These are phyloP conservation scores for Nycteola revayana DNA, from an alignment of 2,888 invertebrate species.

Conservation along the genomic window DNA sequence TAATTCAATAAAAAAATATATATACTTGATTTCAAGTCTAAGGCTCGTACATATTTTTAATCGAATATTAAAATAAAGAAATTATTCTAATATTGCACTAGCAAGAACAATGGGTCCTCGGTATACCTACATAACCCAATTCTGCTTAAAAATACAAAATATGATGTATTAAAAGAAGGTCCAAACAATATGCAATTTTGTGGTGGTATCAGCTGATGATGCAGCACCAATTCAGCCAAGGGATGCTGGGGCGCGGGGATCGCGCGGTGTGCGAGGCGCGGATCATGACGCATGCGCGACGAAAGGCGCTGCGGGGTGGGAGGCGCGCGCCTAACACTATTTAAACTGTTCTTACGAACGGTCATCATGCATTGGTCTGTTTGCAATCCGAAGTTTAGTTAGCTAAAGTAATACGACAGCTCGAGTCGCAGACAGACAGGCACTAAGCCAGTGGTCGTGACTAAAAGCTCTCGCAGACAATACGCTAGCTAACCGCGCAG, in stretches of 20 bases:
- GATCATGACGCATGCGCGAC: constrained; percentile 83
- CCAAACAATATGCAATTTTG: no score
- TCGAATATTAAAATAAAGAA: no score
- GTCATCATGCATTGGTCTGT: constrained; percentile 86
- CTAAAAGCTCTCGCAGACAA: constrained; percentile 78
- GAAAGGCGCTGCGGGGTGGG: constrained; percentile 80
- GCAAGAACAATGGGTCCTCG: no score
- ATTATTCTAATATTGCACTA: no score
- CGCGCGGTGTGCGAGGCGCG: constrained; percentile 56
- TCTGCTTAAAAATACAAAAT: no score
- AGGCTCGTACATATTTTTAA: no score
- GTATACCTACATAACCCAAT: no score
- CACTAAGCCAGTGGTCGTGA: constrained; percentile 83
- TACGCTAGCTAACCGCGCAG: constrained; percentile 79
- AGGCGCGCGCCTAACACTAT: constrained; percentile 81
- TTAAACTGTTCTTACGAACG: constrained; percentile 85
- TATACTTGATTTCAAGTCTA: no score
- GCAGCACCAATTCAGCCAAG: constrained; percentile 17
- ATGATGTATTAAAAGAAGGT: no score
- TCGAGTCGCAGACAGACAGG: constrained; percentile 81
- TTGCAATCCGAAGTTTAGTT: constrained; percentile 85
- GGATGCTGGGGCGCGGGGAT: constrained; percentile 32
- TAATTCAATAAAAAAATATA: no score
- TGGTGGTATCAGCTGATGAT: constrained; percentile 19
- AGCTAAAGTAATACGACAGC: constrained; percentile 81